Conservation (phyloP, 2,113 vertebrate genomes). For the Anser brachyrhynchus region DNA sequence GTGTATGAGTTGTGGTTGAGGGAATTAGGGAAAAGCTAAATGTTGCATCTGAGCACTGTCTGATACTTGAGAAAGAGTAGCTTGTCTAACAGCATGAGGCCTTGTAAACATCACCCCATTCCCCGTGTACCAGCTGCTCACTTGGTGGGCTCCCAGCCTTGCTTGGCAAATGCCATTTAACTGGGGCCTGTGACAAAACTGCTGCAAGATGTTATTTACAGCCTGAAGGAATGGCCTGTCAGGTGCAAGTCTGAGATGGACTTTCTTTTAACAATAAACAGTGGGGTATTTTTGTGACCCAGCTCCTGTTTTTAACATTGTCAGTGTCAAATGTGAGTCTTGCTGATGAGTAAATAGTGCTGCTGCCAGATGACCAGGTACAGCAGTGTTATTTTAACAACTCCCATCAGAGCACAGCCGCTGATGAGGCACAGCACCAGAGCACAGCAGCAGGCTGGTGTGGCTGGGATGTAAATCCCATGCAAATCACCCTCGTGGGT, state of each 20-base stretch:
- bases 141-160: not conserved
- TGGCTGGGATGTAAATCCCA: accelerated
- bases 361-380: accelerated
- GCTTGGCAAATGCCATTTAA: not conserved
- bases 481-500: accelerated
- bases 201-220: not conserved
- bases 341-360: not conserved
- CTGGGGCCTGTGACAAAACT: not conserved
- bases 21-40: not conserved
- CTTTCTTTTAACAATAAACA: not conserved
- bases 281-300: not conserved
- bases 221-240: not conserved
- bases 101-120: not conserved
- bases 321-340: not conserved
- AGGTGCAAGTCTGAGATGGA: not conserved
- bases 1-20: accelerated
- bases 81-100: not conserved
- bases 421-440: too few relatives aligned
- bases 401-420: not conserved
- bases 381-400: not conserved
- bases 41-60: not conserved
- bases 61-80: not conserved
- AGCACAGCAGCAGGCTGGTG: not conserved
- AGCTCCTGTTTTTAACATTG: not conserved
- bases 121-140: not conserved